Percentiles rank a stretch among this genome's conserved stretches.
phyloP scores from a whole-genome alignment of 2,113 vertebrate genomes.

The Microtus oregoni region DNA sequence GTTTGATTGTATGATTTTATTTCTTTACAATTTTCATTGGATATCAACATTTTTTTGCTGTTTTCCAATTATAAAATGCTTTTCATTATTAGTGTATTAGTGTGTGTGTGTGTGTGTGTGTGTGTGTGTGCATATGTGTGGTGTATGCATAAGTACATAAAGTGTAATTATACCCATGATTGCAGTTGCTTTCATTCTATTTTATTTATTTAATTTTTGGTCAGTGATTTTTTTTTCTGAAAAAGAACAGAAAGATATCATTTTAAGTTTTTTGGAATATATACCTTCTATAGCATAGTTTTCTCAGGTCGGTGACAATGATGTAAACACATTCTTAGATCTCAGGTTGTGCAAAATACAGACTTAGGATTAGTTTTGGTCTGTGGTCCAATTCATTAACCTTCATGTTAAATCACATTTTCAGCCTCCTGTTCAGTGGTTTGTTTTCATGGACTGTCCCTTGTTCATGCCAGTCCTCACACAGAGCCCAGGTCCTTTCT shows the following conservation, averaged over 20 bases:
- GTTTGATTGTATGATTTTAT: constrained; percentile 43
- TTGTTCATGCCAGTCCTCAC: not conserved
- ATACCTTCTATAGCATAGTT: not conserved
- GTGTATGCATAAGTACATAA: not conserved
- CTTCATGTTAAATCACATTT: not conserved
- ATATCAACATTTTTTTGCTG: constrained; percentile 33
- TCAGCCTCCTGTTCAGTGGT: not conserved
- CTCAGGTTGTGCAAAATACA: not conserved
- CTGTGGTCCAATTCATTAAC: constrained; percentile 4
- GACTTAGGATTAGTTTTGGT: not conserved
- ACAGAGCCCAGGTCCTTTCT: not conserved
- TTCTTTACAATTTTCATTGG: constrained; percentile 7
- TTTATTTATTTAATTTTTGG: constrained; percentile 17
- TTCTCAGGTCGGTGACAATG: not conserved
- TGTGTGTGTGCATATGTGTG: too few relatives aligned
- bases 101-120: not conserved
- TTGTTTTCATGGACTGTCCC: constrained; percentile 4
- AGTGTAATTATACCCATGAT: not conserved
- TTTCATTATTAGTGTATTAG: not conserved
- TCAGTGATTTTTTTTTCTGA: not conserved
- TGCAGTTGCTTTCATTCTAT: constrained; percentile 5
- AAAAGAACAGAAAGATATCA: not conserved
- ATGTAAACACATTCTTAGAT: constrained; percentile 10
- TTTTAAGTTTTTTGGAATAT: not conserved
- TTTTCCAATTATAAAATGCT: constrained; percentile 44